Base-by-base conservation (phyloP, 2,888 invertebrate species). In the Cancer borealis region DNA sequence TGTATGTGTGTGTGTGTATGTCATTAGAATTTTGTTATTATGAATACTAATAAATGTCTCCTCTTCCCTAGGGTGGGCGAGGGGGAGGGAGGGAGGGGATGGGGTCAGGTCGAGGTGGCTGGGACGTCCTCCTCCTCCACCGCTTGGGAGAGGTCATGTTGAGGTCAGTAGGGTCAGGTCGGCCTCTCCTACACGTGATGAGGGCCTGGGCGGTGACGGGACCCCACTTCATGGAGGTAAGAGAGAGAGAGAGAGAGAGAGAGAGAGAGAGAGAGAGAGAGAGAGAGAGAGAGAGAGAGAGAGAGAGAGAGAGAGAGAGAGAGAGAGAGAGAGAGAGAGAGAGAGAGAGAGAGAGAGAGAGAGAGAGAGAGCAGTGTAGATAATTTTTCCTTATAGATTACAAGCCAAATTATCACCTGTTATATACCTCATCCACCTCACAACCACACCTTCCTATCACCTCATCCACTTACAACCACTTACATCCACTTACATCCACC, bases 161-260 rank as follows among this genome's bases (percentile, higher is more conserved):
- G 95, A 98, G 98, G 96, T 98, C 99, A 93, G 98, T 98, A 17
- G 97, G 98, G 95, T 98, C 98, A 91, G 98, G 98, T 0, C 96
- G 99, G 0, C 99, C 99, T 0, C 97, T 99, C 47, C 97, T 99
- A 88, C 99, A 99, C 96, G 98, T 99, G 92, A 98, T 99, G 97
- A 98, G 98, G 96, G 98, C 97, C 60, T 99, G 99, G 99, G 98
- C 98, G 17, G 98, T 99, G 0, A 98, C 98, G 0, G 98, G 99
- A 0, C 98, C 98, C 0, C 99, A 99, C 96, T 98, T 99, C 93
- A 99, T 99, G 98, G 99, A 99, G 97, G 98, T 98, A 96, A 96
- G 96, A 95, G 47, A 4, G 66, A 6, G 79, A 66, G 60, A 45
- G 45, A 14, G 45, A 26, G 45, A 46, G 45, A 87, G 45, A 87